These are phyloP conservation scores for Puffinus mauretanicus DNA, from an alignment of 2,113 vertebrate genomes.

Conservation along the genomic window DNA sequence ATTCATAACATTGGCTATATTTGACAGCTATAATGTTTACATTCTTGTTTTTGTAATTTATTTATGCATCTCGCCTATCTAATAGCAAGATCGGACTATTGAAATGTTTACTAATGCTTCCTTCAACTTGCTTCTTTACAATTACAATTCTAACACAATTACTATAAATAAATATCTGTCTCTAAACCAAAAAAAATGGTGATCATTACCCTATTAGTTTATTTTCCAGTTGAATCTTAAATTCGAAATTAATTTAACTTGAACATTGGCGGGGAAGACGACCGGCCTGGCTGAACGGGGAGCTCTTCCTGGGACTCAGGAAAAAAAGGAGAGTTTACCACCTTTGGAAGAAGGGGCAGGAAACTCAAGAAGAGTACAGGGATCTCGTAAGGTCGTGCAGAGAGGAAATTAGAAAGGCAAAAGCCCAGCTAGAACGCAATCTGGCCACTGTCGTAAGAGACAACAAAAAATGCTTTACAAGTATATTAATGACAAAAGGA, in stretches of 20 bases:
- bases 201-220: background rate
- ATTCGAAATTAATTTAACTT: background rate
- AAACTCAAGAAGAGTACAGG: no score
- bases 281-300: no score
- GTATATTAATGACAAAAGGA: no score
- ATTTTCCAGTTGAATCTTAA: conserved; percentile 5
- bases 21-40: background rate
- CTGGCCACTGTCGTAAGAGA: no score
- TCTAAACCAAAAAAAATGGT: background rate
- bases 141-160: background rate
- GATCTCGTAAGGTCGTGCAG: no score
- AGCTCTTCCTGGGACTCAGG: no score
- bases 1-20: background rate
- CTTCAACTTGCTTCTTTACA: background rate
- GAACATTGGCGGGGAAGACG: background rate
- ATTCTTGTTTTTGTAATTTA: background rate
- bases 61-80: background rate
- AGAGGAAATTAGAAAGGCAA: no score
- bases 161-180: background rate
- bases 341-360: no score
- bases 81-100: background rate
- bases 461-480: no score
- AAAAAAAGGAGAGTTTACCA: no score
- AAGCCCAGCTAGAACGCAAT: no score
- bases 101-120: background rate